Conservation (phyloP, 2,797 vertebrate species). For the Nannoperca obscura region DNA sequence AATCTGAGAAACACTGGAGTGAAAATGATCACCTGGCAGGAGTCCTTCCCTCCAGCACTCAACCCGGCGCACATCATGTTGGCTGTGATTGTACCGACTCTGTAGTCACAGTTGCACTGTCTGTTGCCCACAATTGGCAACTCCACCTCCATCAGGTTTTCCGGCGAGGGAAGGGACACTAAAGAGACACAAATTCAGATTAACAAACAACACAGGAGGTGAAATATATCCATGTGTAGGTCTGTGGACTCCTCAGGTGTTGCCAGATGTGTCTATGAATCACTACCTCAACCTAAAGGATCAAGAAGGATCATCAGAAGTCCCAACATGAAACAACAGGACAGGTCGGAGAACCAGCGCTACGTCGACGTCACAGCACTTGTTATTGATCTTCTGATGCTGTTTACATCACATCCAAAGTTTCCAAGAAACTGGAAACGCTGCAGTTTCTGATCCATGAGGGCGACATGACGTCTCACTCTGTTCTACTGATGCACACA, state of each 20-base stretch:
- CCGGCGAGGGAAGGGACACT: conserved; percentile 50
- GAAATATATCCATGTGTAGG: background rate
- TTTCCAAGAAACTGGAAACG: no score
- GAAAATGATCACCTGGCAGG: conserved; percentile 75
- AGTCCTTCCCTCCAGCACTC: conserved; percentile 68
- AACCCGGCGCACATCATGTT: conserved; percentile 83
- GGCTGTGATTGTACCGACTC: fast-evolving
- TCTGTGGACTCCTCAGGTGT: background rate
- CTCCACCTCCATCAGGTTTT: conserved; percentile 74
- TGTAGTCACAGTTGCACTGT: conserved; percentile 66
- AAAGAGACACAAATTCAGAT: conserved; percentile 10
- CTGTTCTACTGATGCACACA: no score
- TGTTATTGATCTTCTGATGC: background rate
- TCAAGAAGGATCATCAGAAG: background rate
- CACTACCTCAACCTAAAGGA: no score
- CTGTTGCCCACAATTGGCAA: conserved; percentile 72
- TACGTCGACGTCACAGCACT: background rate
- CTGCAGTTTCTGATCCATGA: no score
- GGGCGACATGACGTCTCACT: no score
- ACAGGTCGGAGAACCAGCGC: background rate
- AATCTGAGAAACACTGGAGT: background rate
- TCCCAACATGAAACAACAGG: background rate
- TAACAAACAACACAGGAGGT: background rate
- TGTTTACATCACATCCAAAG: no score
- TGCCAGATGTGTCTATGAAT: background rate